Conservation (phyloP, 2,888 invertebrate species). For the Tinea trinotella region DNA sequence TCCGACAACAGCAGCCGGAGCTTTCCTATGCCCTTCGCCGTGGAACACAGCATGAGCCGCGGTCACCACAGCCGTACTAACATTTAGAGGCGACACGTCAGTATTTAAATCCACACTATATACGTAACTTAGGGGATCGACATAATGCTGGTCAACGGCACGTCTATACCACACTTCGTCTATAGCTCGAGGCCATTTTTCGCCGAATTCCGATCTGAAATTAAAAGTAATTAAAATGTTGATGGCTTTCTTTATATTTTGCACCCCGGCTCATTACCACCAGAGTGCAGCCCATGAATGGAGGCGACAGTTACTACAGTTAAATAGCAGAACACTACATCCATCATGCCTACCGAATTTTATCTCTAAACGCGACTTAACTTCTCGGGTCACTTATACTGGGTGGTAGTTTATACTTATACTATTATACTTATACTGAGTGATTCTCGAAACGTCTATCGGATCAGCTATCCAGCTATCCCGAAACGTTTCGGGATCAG, state of each 20-base stretch:
- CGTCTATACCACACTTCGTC: slow-evolving; percentile 92
- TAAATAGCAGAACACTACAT: no score
- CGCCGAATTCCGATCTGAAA: slow-evolving; percentile 79
- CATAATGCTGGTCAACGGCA: slow-evolving; percentile 88
- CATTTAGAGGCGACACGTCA: slow-evolving; percentile 61
- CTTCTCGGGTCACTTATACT: no score
- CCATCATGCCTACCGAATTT: no score
- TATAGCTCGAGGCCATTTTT: slow-evolving; percentile 81
- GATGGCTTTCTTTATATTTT: neutral
- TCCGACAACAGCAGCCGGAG: slow-evolving; percentile 80
- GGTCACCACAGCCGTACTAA: slow-evolving; percentile 81
- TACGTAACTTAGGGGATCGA: slow-evolving; percentile 84
- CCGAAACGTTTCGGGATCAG: no score
- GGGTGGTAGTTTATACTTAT: no score
- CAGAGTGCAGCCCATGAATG: no score
- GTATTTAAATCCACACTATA: slow-evolving; percentile 69
- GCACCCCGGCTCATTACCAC: no score
- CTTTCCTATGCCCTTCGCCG: slow-evolving; percentile 69
- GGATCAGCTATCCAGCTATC: no score
- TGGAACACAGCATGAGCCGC: slow-evolving; percentile 89
- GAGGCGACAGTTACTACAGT: no score
- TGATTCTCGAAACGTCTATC: no score
- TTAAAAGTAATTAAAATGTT: neutral
- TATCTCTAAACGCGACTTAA: no score
- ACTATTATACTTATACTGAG: no score